phyloP scores from a whole-genome alignment of 2,797 vertebrate genomes.

The Lepilemur ruficaudatus region DNA sequence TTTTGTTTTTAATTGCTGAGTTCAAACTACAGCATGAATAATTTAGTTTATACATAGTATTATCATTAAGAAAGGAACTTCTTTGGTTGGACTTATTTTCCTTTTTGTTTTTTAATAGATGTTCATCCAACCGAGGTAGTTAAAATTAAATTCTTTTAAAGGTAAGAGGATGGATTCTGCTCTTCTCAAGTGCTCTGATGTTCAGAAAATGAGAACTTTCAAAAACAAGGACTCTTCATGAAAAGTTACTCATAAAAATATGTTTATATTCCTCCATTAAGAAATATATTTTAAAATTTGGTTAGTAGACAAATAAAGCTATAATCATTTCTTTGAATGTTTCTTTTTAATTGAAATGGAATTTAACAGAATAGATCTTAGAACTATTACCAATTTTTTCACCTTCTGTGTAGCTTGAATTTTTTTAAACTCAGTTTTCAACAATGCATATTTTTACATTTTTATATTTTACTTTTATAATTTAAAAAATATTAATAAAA shows the following conservation, averaged over 20 bases:
- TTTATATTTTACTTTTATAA: background rate
- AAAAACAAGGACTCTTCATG: background rate
- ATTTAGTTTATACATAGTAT: background rate
- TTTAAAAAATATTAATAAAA: background rate
- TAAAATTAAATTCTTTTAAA: slow-evolving; percentile 19
- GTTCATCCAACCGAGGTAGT: background rate
- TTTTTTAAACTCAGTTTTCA: background rate
- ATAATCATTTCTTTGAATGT: background rate
- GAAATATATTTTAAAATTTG: background rate
- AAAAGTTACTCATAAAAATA: background rate
- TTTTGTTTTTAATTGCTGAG: background rate
- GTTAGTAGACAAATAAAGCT: background rate
- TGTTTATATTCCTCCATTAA: background rate
- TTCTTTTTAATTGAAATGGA: background rate
- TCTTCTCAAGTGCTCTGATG: background rate
- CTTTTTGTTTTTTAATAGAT: background rate
- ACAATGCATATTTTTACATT: background rate
- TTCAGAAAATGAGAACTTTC: background rate
- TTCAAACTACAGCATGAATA: background rate
- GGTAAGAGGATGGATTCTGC: background rate
- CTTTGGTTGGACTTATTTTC: background rate
- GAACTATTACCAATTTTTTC: background rate
- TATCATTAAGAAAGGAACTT: background rate
- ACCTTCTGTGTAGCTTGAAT: background rate
- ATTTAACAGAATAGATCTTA: background rate